Conservation (phyloP, 2,113 vertebrate genomes). For the Trogon melanurus region DNA sequence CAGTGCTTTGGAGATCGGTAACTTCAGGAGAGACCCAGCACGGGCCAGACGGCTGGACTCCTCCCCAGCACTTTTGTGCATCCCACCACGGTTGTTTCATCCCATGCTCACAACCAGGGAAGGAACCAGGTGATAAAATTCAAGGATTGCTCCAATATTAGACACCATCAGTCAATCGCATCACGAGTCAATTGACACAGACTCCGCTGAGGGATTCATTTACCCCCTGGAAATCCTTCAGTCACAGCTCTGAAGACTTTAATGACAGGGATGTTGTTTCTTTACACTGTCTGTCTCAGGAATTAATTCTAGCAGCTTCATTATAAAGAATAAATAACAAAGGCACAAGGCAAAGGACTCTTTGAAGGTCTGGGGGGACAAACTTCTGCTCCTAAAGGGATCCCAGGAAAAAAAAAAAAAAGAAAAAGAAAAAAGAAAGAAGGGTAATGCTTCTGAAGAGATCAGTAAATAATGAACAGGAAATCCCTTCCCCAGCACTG, state of each 20-base stretch:
- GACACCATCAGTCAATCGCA: neutral
- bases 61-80: neutral
- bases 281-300: neutral
- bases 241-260: neutral
- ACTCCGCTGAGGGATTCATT: neutral
- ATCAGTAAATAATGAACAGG: slow-evolving; percentile 17
- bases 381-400: neutral
- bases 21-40: neutral
- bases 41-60: neutral
- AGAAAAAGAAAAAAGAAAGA: too few species aligned
- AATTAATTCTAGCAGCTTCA: slow-evolving; percentile 33
- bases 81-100: neutral
- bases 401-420: neutral
- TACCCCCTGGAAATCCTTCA: slow-evolving; percentile 11
- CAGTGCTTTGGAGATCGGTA: neutral
- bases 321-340: slow-evolving; percentile 31
- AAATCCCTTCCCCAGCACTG: neutral
- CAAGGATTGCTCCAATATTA: neutral
- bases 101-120: neutral
- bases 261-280: slow-evolving; percentile 15
- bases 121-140: neutral
- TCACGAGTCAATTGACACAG: neutral
- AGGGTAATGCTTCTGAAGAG: neutral
- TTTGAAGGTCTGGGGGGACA: neutral
- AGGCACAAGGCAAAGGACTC: neutral